Evolutionary conservation across 2,113 vertebrate genomes (phyloP), one percentile per base, ranked within the genome.

Genomic region (Bambusicola thoracicus): DNA sequence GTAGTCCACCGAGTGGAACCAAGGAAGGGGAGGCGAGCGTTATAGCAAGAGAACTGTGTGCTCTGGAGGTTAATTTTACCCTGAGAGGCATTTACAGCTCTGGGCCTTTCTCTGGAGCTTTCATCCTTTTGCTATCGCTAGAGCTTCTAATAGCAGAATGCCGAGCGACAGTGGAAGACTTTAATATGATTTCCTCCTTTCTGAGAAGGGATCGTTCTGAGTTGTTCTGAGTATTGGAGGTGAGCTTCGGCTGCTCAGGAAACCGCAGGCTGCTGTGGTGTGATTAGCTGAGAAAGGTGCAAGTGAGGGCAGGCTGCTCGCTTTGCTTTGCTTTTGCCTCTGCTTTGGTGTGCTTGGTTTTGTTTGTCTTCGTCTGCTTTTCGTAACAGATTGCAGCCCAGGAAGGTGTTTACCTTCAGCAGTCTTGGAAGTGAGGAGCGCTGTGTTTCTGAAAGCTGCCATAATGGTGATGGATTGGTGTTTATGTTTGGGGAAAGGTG

Each of bases 131-230:
- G 67, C 3, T 78, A 36, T 9, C 3, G 1, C 51, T 81, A 14
- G 67, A 56, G 25, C 94, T 96, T 77, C 61, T 70, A 51, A 8
- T 74, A 77, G 89, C 87, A 80, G 89, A 95, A 77, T 40, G 25
- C 41, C 48, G 46, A 77, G 34, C 75, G 83, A 36, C 43, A 73
- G 13, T 58, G 81, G 65, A 87, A 93, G 51, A 18, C 72, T 93
- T 92, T 58, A 76, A 27, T 84, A 10, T 5, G 19, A 38, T 14
- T 77, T 59, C n/a, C 53, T 63, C 43, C 43, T 59, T 67, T 72
- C 67, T 67, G 49, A 72, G 76, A 24, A 77, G n/a, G 76, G 87
- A 12, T 94, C 93, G 75, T 43, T 96, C 75, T 63, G 87, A 78
- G 51, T 53, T 53, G 51, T 53, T 53, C 7, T 29, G 14, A 29